Conservation (phyloP, 2,113 vertebrate genomes). For the Syngnathus scovelli region DNA sequence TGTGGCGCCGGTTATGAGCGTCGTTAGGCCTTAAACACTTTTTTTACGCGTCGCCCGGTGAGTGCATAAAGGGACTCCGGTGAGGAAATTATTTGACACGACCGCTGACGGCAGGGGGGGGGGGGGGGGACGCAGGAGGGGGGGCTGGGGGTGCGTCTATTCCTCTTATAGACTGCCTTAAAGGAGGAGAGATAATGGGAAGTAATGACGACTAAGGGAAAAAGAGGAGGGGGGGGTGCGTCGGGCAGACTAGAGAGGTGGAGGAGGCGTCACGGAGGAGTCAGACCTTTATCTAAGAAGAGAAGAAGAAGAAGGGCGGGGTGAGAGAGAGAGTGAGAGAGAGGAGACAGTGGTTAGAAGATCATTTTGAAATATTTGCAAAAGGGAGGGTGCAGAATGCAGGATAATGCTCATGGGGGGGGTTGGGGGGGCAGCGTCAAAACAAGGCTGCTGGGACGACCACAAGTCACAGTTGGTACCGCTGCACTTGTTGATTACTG, state of each 20-base stretch:
- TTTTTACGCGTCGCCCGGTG: constrained; percentile 47
- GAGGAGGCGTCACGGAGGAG: constrained; percentile 64
- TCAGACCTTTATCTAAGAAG: constrained; percentile 69
- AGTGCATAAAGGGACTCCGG: constrained; percentile 24
- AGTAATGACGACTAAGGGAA: constrained; percentile 58
- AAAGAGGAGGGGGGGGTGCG: constrained; percentile 46
- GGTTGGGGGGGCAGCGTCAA: constrained; percentile 36
- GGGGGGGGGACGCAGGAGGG: not conserved
- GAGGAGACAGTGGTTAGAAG: constrained; percentile 37
- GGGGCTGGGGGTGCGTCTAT: constrained; percentile 14
- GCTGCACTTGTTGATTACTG: constrained; percentile 42
- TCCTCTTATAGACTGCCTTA: constrained; percentile 43
- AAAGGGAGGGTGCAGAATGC: constrained; percentile 25
- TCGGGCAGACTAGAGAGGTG: constrained; percentile 51
- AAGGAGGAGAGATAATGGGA: constrained; percentile 53
- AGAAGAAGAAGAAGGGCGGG: constrained; percentile 23
- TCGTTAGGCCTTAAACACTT: constrained; percentile 52
- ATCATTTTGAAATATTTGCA: constrained; percentile 15
- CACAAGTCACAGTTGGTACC: constrained; percentile 28
- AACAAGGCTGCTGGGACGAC: constrained; percentile 2
- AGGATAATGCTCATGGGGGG: constrained; percentile 36
- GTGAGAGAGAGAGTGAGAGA: constrained; percentile 41
- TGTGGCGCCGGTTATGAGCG: constrained; percentile 49
- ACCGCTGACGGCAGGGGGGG: constrained; percentile 35
- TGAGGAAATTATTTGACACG: constrained; percentile 45